Conservation (phyloP, 1,140 invertebrate species). For the Oscheius sp. region DNA sequence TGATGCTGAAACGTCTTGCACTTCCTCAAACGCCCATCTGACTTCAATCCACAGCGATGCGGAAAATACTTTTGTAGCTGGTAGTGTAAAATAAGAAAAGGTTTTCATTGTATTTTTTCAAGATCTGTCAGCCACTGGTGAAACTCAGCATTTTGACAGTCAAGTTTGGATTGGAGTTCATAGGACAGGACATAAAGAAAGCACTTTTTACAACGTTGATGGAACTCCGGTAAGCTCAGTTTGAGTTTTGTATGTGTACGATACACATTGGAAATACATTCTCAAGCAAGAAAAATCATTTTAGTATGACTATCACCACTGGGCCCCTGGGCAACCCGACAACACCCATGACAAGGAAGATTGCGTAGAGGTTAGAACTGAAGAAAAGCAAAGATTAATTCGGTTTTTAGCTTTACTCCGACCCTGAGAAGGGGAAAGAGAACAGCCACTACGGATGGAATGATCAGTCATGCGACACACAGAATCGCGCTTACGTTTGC, state of each 20-base stretch:
- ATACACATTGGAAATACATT: too few species aligned
- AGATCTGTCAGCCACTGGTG: slow-evolving; percentile 1
- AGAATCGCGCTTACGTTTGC: too few species aligned
- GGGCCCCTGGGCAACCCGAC: slow-evolving; percentile 2
- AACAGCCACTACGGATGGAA: too few species aligned
- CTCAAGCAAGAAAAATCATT: too few species aligned
- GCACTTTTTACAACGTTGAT: slow-evolving; percentile 2
- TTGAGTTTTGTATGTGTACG: background rate
- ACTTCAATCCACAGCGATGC: slow-evolving; percentile 11
- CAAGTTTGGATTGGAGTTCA: slow-evolving; percentile 13
- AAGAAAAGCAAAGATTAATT: too few species aligned
- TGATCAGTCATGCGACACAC: too few species aligned
- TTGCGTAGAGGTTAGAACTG: slow-evolving; percentile 14
- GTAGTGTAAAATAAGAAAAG: background rate
- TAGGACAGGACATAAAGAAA: background rate
- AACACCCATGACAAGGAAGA: background rate
- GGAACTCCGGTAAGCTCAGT: slow-evolving; percentile 1
- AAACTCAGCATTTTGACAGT: background rate
- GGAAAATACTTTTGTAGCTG: slow-evolving; percentile 18
- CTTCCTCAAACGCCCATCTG: background rate
- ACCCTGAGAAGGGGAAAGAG: too few species aligned
- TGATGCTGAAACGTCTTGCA: slow-evolving; percentile 2
- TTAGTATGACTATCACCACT: slow-evolving; percentile 7
- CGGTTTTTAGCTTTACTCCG: too few species aligned
- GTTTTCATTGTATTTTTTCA: background rate